Evolutionary conservation across 2,888 invertebrate genomes (phyloP).

Genomic region (Polydesmus complanatus): DNA sequence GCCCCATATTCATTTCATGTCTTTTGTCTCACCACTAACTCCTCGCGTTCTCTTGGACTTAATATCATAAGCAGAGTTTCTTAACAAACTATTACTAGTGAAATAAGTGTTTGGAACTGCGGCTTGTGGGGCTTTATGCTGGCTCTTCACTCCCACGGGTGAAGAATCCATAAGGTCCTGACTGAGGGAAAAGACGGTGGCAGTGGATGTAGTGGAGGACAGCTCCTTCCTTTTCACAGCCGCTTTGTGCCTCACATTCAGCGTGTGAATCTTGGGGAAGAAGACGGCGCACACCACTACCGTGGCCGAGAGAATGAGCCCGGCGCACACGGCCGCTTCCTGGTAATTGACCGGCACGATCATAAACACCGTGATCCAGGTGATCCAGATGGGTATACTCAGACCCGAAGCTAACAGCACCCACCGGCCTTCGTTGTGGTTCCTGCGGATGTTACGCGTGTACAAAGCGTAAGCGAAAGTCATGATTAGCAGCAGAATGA

Average conservation of each 20-base stretch:
- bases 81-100: background rate
- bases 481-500: conserved; percentile 24
- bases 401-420: conserved; percentile 26
- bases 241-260: conserved; percentile 26
- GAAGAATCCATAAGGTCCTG: background rate
- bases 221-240: conserved; percentile 6
- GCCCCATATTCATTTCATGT: no score
- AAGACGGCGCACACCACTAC: conserved; percentile 28
- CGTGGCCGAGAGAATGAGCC: conserved; percentile 26
- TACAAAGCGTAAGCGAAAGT: conserved; percentile 28
- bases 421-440: conserved; percentile 30
- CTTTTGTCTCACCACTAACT: no score
- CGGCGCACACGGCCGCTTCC: conserved; percentile 27
- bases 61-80: no score
- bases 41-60: no score
- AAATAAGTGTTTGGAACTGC: background rate
- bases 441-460: conserved; percentile 27
- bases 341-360: conserved; percentile 20
- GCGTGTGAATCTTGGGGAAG: conserved; percentile 29
- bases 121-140: background rate
- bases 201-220: conserved; percentile 6
- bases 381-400: conserved; percentile 25
- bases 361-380: conserved; percentile 14
- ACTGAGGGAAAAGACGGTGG: conserved; percentile 11
- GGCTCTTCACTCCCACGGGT: background rate